Percentiles rank a stretch among this genome's conserved stretches.
phyloP scores from a whole-genome alignment of 2,888 invertebrate species.

The Spodoptera littoralis region DNA sequence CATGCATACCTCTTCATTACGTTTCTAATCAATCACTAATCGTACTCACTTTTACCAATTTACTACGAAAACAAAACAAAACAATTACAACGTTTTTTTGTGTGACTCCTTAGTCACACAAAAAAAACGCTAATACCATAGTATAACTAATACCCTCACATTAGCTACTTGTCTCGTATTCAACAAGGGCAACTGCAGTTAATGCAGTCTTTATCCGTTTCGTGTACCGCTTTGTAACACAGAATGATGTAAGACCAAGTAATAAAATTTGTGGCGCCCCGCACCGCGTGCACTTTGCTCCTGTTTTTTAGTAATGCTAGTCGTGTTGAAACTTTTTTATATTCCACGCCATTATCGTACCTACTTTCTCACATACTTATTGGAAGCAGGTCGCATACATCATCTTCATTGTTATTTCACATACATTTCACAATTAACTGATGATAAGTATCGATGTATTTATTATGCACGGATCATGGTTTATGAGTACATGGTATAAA shows the following conservation, averaged over 20 bases:
- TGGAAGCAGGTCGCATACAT: slow-evolving; percentile 38
- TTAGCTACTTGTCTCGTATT: slow-evolving; percentile 1
- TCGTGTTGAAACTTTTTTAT: slow-evolving; percentile 51
- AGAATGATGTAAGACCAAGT: slow-evolving; percentile 36
- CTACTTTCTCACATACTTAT: slow-evolving; percentile 48
- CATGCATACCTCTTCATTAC: too few relatives aligned
- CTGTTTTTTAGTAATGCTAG: slow-evolving; percentile 44
- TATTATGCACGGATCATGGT: slow-evolving; percentile 12
- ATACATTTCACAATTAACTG: slow-evolving; percentile 38
- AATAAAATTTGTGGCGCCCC: slow-evolving; percentile 35
- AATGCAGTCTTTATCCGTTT: slow-evolving; percentile 17
- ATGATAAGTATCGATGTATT: slow-evolving; percentile 21
- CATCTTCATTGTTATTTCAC: slow-evolving; percentile 43
- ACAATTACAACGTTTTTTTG: background rate
- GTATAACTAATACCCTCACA: too few relatives aligned
- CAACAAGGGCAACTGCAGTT: slow-evolving; percentile 19
- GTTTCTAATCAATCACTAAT: too few relatives aligned
- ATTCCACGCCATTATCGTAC: slow-evolving; percentile 48
- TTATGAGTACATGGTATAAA: slow-evolving; percentile 16
- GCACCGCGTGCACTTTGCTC: slow-evolving; percentile 11
- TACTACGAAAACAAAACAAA: background rate
- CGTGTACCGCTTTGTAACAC: slow-evolving; percentile 11
- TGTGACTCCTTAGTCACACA: too few relatives aligned
- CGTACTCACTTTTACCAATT: background rate
- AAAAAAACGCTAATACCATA: too few relatives aligned